These are phyloP conservation scores for Verasper variegatus DNA, from an alignment of 2,113 vertebrate species.

Conservation along the genomic window DNA sequence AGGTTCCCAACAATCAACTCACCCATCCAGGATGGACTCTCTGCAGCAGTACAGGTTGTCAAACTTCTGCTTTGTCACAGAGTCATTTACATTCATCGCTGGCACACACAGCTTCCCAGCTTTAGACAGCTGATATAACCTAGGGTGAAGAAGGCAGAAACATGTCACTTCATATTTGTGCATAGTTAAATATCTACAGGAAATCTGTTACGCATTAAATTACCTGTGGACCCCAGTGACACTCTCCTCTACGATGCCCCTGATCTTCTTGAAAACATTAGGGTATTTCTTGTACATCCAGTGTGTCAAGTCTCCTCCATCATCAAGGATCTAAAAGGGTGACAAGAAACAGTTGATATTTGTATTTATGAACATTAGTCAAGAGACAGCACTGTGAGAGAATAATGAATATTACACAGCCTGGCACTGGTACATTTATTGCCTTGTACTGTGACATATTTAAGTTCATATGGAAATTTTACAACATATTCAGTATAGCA, in stretches of 20 bases:
- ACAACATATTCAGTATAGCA: no score
- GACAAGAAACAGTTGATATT: not conserved
- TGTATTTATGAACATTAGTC: not conserved
- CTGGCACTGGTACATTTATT: not conserved
- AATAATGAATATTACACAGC: no score
- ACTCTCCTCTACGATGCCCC: constrained; percentile 99
- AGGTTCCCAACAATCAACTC: constrained; percentile 45
- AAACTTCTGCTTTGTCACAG: constrained; percentile 99
- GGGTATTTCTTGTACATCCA: constrained; percentile 99
- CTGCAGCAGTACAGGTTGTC: constrained; percentile 99
- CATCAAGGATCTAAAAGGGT: constrained; percentile 91
- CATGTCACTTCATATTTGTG: not conserved
- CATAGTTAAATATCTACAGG: not conserved
- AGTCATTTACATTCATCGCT: constrained; percentile 99
- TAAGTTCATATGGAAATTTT: not conserved
- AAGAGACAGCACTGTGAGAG: no score
- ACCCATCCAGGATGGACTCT: constrained; percentile 98
- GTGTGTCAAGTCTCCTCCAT: constrained; percentile 98
- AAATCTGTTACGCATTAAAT: not conserved
- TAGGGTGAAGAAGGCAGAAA: constrained; percentile 51
- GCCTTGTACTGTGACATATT: not conserved
- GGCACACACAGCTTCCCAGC: constrained; percentile 98
- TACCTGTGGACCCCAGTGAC: constrained; percentile 98
- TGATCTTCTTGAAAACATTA: constrained; percentile 96
- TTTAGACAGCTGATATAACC: constrained; percentile 98